phyloP scores from a whole-genome alignment of 2,888 invertebrate species.

The Amphipyra tragopoginis region DNA sequence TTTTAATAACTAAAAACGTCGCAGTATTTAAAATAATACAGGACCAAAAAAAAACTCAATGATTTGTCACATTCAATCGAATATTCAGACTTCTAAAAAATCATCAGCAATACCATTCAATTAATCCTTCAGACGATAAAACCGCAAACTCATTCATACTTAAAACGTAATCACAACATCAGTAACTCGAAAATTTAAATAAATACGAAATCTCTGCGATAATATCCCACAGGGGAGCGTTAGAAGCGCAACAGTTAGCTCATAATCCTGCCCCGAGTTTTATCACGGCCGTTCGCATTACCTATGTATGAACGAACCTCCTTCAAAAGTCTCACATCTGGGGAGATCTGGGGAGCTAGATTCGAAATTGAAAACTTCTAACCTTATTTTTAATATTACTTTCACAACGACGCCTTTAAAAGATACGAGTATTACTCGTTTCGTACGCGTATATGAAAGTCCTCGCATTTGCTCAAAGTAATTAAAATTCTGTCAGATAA shows the following conservation, averaged over 20 bases:
- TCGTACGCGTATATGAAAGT: conserved; percentile 21
- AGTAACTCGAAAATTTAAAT: conserved; percentile 68
- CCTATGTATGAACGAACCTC: conserved; percentile 51
- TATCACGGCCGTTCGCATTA: conserved; percentile 56
- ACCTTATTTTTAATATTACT: conserved; percentile 15
- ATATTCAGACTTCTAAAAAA: too few relatives aligned
- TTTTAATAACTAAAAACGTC: conserved; percentile 7
- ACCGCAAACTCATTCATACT: conserved; percentile 34
- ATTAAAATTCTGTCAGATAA: conserved; percentile 62
- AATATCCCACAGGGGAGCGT: conserved; percentile 46
- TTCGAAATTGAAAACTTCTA: conserved; percentile 16
- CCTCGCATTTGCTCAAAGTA: conserved; percentile 50
- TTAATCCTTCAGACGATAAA: conserved; percentile 9
- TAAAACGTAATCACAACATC: conserved; percentile 57
- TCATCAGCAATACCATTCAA: not conserved
- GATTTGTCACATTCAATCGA: too few relatives aligned
- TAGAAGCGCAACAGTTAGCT: conserved; percentile 81
- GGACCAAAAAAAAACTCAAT: conserved; percentile 1
- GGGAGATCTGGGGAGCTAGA: too few relatives aligned
- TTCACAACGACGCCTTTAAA: conserved; percentile 1
- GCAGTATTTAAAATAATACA: not conserved
- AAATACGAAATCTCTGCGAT: conserved; percentile 70
- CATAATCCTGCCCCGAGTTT: conserved; percentile 67
- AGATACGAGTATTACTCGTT: conserved; percentile 14
- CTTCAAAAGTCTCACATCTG: conserved; percentile 1